phyloP scores from a whole-genome alignment of 53 echinoderm and acorn worm species.

The Luidia sarsii region DNA sequence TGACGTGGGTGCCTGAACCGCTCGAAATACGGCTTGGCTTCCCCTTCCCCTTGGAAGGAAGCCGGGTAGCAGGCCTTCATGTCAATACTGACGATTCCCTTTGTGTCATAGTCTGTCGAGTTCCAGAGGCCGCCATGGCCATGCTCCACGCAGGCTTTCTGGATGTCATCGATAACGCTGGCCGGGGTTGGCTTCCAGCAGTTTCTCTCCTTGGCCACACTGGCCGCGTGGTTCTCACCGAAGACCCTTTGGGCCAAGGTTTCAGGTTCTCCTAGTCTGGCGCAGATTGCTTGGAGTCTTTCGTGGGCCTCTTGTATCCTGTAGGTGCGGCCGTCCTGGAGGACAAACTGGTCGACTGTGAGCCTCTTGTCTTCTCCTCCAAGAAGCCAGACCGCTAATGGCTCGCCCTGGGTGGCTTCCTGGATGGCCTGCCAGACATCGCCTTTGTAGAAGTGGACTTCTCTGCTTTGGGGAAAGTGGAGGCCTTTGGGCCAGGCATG shows the following conservation, averaged over 20 bases:
- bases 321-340: neutral
- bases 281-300: neutral
- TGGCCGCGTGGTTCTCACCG: neutral
- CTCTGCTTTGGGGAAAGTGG: neutral
- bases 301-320: neutral
- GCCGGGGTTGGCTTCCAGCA: neutral
- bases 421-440: neutral
- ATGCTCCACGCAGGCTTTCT: neutral
- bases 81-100: neutral
- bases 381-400: neutral
- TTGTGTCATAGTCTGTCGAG: neutral
- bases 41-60: slow-evolving; percentile 6
- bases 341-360: neutral
- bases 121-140: neutral
- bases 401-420: neutral
- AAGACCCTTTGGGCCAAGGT: neutral
- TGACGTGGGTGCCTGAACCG: slow-evolving; percentile 6
- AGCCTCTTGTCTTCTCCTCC: too few species aligned
- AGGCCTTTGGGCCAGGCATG: slow-evolving; percentile 4
- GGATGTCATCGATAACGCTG: neutral
- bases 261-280: neutral
- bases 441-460: neutral
- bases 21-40: slow-evolving; percentile 21
- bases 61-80: slow-evolving; percentile 4
- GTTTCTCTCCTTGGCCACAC: neutral